Evolutionary conservation across 2,888 invertebrate species (phyloP).

Genomic region (Acanthosoma haemorrhoidale): DNA sequence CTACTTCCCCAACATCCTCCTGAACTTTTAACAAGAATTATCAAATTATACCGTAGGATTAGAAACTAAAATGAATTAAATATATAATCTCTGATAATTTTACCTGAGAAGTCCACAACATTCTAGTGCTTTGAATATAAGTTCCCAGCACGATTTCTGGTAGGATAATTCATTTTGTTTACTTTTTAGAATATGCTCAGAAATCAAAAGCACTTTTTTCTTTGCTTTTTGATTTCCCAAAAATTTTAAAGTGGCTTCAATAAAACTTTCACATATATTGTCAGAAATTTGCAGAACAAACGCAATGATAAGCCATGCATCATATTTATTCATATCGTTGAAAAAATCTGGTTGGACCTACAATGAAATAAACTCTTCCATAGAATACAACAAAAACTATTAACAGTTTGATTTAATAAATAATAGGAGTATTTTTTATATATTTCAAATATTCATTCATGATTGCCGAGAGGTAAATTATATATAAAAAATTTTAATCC

Average conservation of each 20-base stretch:
- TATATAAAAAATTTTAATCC: too few species aligned
- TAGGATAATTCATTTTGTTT: background rate
- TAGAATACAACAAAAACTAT: too few species aligned
- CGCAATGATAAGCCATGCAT: background rate
- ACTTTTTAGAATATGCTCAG: background rate
- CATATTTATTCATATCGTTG: background rate
- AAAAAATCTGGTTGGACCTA: background rate
- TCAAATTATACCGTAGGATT: background rate
- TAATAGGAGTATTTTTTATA: too few species aligned
- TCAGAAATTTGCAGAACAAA: background rate
- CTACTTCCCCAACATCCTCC: too few species aligned
- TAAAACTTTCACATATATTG: background rate
- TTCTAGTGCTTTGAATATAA: background rate
- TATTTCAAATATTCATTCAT: too few species aligned
- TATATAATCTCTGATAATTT: background rate
- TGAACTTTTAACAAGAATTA: background rate
- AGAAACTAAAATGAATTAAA: background rate
- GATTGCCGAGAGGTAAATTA: too few species aligned
- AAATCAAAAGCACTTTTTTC: background rate
- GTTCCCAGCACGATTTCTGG: background rate
- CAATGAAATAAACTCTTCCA: background rate
- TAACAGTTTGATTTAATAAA: too few species aligned
- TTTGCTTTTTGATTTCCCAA: background rate
- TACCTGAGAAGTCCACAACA: conserved; percentile 9
- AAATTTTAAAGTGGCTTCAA: background rate